Percentiles rank a stretch among this genome's conserved stretches.
Evolutionary conservation across 2,113 vertebrate genomes (phyloP).

Genomic region (Myotis davidii): DNA sequence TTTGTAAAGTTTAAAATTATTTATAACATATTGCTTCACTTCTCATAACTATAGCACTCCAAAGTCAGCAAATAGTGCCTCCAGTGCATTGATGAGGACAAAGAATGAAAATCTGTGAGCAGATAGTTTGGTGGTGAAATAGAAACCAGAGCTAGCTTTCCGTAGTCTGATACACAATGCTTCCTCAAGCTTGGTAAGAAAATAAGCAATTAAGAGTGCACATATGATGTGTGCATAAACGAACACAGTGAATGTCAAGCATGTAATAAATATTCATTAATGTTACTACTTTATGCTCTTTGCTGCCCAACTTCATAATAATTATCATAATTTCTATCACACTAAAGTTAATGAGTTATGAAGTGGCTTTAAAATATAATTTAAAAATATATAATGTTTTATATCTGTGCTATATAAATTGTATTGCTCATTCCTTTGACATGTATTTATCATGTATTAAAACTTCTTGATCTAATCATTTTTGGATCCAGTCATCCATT

Average conservation of each 20-base stretch:
- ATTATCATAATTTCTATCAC: not conserved
- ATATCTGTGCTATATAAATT: not conserved
- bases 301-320: not conserved
- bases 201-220: not conserved
- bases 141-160: not conserved
- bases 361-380: not conserved
- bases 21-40: not conserved
- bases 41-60: not conserved
- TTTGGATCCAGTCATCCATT: not conserved
- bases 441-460: not conserved
- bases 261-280: not conserved
- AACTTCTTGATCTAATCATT: not conserved
- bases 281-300: not conserved
- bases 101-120: not conserved
- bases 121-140: not conserved
- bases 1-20: not conserved
- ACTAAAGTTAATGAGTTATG: slow-evolving; percentile 23
- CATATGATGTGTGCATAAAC: not conserved
- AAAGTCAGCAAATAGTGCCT: not conserved
- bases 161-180: not conserved
- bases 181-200: not conserved
- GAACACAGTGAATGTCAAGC: too few relatives aligned
- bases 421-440: not conserved
- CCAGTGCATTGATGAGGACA: not conserved
- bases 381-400: not conserved